Evolutionary conservation across 2,113 vertebrate species (phyloP), one percentile per base, ranked within the genome.

Genomic region (Megaceryle torquata): DNA sequence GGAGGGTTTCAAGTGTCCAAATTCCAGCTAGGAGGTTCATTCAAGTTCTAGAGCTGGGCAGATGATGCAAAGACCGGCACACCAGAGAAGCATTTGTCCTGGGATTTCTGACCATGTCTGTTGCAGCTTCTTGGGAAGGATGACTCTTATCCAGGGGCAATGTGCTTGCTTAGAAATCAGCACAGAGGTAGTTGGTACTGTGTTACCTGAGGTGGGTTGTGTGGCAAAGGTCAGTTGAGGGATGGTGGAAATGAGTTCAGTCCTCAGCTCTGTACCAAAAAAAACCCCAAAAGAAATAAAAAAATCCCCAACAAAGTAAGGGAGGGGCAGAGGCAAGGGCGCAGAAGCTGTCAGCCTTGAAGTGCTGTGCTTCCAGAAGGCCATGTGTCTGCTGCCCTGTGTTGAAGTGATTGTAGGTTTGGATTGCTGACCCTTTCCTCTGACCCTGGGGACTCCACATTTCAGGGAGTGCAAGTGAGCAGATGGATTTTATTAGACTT

Each of bases 401-500:
- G 43, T 51, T 91, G 69, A 63, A 54, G 33, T 21, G 60, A 72
- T 50, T 0, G 1, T 1, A 9, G 48, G 29, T 78, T 86, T 90
- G 60, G n/a, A 67, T 82, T 3, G 3, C 60, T 86, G 18, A 68
- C 28, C 33, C 46, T 88, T 81, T 86, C 46, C 43, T 89, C 60
- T 78, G 46, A 44, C 67, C 46, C 46, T 54, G n/a, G 51, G 76
- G 56, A 89, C 63, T 61, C 33, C 37, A 18, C 16, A 9, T 90
- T 86, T 90, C 86, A 68, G 74, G 67, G 69, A 64, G 19, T 35
- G 20, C 1, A 15, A 77, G 65, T 26, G 60, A 92, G 51, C 77
- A 91, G 80, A 86, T 96, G 89, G 61, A 91, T 92, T 92, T 76
- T 79, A 75, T 91, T 86, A 84, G 54, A 41, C 54, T 77, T 86